Percentiles rank a stretch among this genome's conserved stretches.
Conservation (phyloP, 2,797 vertebrate genomes). For the Selene dorsalis region DNA sequence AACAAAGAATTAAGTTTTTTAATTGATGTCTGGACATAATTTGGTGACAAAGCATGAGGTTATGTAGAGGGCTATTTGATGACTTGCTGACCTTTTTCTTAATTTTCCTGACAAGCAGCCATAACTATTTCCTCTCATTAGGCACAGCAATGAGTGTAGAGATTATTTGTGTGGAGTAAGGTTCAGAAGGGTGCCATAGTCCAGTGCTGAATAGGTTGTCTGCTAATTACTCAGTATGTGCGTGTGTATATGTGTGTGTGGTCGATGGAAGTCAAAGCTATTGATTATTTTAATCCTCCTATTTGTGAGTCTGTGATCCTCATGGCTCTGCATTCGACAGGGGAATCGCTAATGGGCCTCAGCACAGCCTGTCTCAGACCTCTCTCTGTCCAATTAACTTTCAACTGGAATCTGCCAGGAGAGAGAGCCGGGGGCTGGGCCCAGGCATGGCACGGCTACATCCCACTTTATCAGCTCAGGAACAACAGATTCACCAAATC, state of each 20-base stretch:
- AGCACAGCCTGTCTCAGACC: slow-evolving; percentile 85
- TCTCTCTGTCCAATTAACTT: slow-evolving; percentile 89
- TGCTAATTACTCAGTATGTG: slow-evolving; percentile 82
- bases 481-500: slow-evolving; percentile 81
- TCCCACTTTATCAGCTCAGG: slow-evolving; percentile 67
- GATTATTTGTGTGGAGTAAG: slow-evolving; percentile 64
- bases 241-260: slow-evolving; percentile 77
- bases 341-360: slow-evolving; percentile 89
- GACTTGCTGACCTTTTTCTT: slow-evolving; percentile 83
- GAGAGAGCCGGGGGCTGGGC: slow-evolving; percentile 70
- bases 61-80: slow-evolving; percentile 63
- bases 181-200: slow-evolving; percentile 81
- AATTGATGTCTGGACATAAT: slow-evolving; percentile 34
- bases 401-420: slow-evolving; percentile 84
- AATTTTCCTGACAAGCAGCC: slow-evolving; percentile 78
- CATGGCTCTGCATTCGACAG: slow-evolving; percentile 86
- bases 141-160: slow-evolving; percentile 65
- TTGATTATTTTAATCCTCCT: slow-evolving; percentile 92
- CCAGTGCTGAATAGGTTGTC: slow-evolving; percentile 83
- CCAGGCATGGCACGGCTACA: slow-evolving; percentile 58
- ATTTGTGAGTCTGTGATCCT: slow-evolving; percentile 92
- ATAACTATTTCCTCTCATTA: slow-evolving; percentile 86
- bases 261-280: slow-evolving; percentile 87
- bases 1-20: neutral
- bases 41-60: slow-evolving; percentile 50